These are phyloP conservation scores for Chrysolina oricalcia DNA, from an alignment of 2,888 invertebrate species.

Conservation along the genomic window DNA sequence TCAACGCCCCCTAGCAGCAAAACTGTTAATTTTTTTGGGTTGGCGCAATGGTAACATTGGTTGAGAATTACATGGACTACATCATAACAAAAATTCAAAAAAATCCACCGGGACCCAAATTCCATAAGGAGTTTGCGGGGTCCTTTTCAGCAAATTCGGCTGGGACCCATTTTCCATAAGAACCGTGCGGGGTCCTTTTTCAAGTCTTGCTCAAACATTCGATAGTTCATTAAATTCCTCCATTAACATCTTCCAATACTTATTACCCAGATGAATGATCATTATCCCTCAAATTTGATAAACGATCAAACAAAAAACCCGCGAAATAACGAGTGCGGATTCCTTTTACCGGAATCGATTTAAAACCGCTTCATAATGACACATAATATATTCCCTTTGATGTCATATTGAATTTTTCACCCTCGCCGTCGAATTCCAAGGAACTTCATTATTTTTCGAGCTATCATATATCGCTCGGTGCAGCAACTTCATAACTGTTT, in stretches of 20 bases:
- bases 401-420: constrained; percentile 62
- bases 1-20: no score
- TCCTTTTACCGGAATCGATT: constrained; percentile 37
- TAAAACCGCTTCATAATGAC: constrained; percentile 53
- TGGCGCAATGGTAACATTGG: no score
- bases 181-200: no score
- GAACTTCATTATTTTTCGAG: constrained; percentile 63
- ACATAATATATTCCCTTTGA: constrained; percentile 62
- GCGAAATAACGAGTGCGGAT: constrained; percentile 51
- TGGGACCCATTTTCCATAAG: no score
- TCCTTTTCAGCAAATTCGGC: no score
- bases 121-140: no score
- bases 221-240: no score
- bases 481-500: constrained; percentile 59
- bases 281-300: constrained; percentile 6
- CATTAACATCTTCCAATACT: not conserved
- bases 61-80: no score
- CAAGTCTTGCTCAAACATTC: no score
- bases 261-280: constrained; percentile 5
- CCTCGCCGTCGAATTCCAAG: constrained; percentile 48
- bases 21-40: no score
- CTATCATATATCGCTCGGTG: constrained; percentile 53
- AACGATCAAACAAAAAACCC: constrained; percentile 31
- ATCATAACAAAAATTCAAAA: no score
- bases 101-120: no score